Conservation (phyloP, 2,797 vertebrate species). For the Crocodylus rhombifer region DNA sequence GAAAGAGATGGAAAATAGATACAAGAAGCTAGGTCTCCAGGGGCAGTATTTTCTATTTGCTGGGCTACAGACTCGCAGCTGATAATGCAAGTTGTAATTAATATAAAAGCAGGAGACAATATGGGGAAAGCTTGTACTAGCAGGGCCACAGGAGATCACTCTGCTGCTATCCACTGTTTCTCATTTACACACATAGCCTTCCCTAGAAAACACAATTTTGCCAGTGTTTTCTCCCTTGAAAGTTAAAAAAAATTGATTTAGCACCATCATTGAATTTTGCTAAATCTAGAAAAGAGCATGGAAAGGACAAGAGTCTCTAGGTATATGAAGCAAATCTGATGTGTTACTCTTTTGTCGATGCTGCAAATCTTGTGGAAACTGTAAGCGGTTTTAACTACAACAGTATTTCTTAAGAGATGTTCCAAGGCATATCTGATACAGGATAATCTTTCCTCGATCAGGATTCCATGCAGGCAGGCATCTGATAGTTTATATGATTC, state of each 20-base stretch:
- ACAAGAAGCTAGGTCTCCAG: conserved; percentile 92
- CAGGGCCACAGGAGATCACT: conserved; percentile 91
- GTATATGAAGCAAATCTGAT: conserved; percentile 56
- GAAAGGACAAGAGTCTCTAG: conserved; percentile 66
- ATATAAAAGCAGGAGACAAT: conserved; percentile 99
- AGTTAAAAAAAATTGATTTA: conserved; percentile 89
- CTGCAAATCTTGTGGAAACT: conserved; percentile 50
- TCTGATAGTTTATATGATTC: conserved; percentile 1
- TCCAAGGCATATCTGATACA: conserved; percentile 20
- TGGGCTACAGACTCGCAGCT: conserved; percentile 93
- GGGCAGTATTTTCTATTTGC: conserved; percentile 95
- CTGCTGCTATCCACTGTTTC: conserved; percentile 84
- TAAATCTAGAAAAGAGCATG: conserved; percentile 85
- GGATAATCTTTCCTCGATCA: conserved; percentile 9
- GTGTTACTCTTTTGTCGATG: conserved; percentile 53
- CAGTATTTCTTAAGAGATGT: conserved; percentile 30
- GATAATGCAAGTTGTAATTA: conserved; percentile 99
- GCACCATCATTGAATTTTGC: conserved; percentile 88
- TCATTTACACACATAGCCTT: conserved; percentile 91
- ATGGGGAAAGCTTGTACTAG: conserved; percentile 88
- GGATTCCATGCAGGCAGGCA: neutral
- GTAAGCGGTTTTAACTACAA: conserved; percentile 49
- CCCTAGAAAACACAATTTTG: conserved; percentile 86
- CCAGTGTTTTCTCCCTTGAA: conserved; percentile 84
- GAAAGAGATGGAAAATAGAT: conserved; percentile 93